Base-by-base conservation (phyloP, 1,140 invertebrate genomes). In the Halesus radiatus region DNA sequence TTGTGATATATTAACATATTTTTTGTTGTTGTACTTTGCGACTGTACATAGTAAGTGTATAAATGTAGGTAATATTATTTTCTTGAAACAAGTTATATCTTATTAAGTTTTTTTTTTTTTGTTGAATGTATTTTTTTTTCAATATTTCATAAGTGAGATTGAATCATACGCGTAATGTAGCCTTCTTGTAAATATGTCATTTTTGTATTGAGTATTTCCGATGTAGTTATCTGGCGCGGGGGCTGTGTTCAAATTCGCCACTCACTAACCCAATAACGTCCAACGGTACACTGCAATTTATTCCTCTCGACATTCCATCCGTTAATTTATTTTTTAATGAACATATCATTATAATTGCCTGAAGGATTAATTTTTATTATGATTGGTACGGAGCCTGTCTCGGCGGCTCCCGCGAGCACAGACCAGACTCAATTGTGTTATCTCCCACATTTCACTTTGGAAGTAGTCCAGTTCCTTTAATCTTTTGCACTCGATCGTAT, bases 161-260 rank as follows among this genome's bases (percentile, higher is more conserved):
- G 76, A 78, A 78, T 78, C 62, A 66, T 78, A 70, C 23, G n/a
- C 50, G 26, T 68, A 23, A 45, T 2, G 45, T 16, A 52, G 76
- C 76, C 76, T 50, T 76, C 58, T 29, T 78, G 76, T 78, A 56
- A 78, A 78, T 78, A 53, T 20, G 76, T n/a, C 76, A 78, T 78
- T 78, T 78, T 75, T 66, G 29, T 29, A 66, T 13, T 3, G 26
- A 66, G 62, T 60, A 60, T 60, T 60, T 60, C 23, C 23, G 37
- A 26, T 29, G 22, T 68, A 45, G 37, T 45, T 45, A 45, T 45
- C 37, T 45, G 37, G 37, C 37, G 10, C 5, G 2, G 18, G 23
- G 18, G 23, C 13, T 66, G 54, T 56, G 20, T 56, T 56, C n/a
- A 56, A 56, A 53, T 32, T 72, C 20, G 1, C 37, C n/a, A 20